Base-by-base conservation (phyloP, 2,113 vertebrate species). In the Crotalus helleri region DNA sequence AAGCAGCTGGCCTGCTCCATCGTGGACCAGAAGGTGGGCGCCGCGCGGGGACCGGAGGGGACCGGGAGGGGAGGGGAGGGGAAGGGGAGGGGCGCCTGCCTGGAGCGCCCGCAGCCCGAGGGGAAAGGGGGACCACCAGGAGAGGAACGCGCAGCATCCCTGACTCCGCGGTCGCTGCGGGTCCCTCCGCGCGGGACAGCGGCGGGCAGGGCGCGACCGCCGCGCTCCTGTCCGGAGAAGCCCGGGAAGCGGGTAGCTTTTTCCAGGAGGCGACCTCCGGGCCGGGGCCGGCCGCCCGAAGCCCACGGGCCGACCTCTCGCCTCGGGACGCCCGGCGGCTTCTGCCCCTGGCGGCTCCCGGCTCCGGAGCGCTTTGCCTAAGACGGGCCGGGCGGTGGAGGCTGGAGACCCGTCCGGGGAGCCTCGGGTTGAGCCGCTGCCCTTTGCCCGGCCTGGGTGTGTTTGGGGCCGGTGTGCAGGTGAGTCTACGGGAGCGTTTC, bases 1-100 rank as follows among this genome's bases (percentile, higher is more conserved):
- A 99, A 99, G 93, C 98, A 99, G 92, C 98, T 99, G 5, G 98
- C 98, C 94, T 99, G 98, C 95, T 99, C 98, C 94, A 99, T 99
- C 88, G 98, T 99, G 89, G 98, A 99, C 96, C 98, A 98, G 95
- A 99, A 99, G 98, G 98, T 99, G 74, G 91, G 69, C 29, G 92
- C 23, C 46, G 1, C 55, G 88, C 19, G 26, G 54, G 24, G 69
- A 11, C 3, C 5, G 17, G 1, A 8, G 49, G 5, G 4, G 58
- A 1, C n/a, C n/a, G n/a, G n/a, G n/a, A n/a, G n/a, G n/a, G n/a
- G n/a, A n/a, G n/a, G n/a, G 33, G 24, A 5, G 0, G 4, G 23
- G 44, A 3, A 0, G 44, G 44, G 13, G 10, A 1, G 2, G 15
- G 7, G 55, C n/a, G 33, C 33, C 74, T 12, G 29, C 33, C 33